phyloP scores from a whole-genome alignment of 2,113 vertebrate species.

The Dipodomys merriami region DNA sequence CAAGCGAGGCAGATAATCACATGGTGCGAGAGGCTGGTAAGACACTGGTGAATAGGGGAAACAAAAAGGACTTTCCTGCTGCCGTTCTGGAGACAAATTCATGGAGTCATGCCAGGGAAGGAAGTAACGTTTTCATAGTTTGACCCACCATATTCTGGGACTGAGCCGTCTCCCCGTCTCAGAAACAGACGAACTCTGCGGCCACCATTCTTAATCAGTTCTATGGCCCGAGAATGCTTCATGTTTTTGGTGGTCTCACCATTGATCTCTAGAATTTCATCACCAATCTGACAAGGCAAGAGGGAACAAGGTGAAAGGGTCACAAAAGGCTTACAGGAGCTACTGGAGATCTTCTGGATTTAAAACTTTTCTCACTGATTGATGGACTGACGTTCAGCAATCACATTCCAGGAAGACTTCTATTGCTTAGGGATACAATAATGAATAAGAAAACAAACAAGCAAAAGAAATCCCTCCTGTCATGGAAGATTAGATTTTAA shows the following conservation, averaged over 20 bases:
- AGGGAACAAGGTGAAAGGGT: slow-evolving; percentile 51
- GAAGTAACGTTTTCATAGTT: slow-evolving; percentile 99
- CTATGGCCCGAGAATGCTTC: slow-evolving; percentile 98
- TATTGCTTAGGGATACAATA: neutral
- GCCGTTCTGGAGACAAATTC: slow-evolving; percentile 91
- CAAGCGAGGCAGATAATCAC: slow-evolving; percentile 90
- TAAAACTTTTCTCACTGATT: neutral
- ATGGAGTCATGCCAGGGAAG: slow-evolving; percentile 99
- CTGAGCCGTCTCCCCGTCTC: slow-evolving; percentile 98
- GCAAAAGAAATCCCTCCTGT: neutral
- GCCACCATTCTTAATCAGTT: slow-evolving; percentile 99
- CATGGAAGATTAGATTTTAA: neutral
- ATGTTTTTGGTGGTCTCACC: slow-evolving; percentile 99
- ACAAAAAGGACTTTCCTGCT: slow-evolving; percentile 89
- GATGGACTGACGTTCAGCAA: neutral
- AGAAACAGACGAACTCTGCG: slow-evolving; percentile 96
- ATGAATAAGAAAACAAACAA: neutral
- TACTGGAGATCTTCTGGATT: neutral
- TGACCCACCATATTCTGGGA: slow-evolving; percentile 99
- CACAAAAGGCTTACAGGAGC: neutral
- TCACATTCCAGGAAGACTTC: neutral
- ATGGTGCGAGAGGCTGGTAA: slow-evolving; percentile 90
- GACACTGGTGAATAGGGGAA: slow-evolving; percentile 90
- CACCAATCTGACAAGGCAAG: slow-evolving; percentile 90
- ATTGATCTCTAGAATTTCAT: slow-evolving; percentile 99